A percentile compares a stretch with the other conserved stretches of the same genome.
These are phyloP conservation scores for Acronicta alni DNA, from an alignment of 2,888 invertebrate genomes.

Conservation along the genomic window DNA sequence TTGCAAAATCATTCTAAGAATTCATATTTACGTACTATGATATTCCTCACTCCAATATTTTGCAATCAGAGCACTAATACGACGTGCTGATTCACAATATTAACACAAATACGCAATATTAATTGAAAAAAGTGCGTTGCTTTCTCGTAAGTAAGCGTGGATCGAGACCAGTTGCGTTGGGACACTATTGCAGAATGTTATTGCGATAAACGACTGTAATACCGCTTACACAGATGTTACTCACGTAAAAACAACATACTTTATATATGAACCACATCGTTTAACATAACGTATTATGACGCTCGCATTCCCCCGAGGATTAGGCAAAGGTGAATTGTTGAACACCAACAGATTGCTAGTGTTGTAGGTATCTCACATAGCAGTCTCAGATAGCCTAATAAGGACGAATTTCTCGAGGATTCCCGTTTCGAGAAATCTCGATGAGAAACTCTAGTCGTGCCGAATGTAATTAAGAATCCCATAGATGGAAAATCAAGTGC, in stretches of 20 bases:
- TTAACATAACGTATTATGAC: neutral
- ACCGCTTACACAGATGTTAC: conserved; percentile 53
- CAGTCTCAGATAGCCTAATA: too few relatives aligned
- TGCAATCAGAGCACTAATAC: conserved; percentile 11
- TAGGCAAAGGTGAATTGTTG: too few relatives aligned
- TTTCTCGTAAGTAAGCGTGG: conserved; percentile 55
- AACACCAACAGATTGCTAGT: too few relatives aligned
- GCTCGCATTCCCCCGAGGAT: too few relatives aligned
- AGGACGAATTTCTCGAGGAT: too few relatives aligned
- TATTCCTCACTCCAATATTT: neutral
- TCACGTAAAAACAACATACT: conserved; percentile 40
- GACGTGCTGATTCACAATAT: conserved; percentile 17
- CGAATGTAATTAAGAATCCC: too few relatives aligned
- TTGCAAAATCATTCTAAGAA: too few relatives aligned
- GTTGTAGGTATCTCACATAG: too few relatives aligned
- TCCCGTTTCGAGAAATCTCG: too few relatives aligned
- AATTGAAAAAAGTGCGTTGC: conserved; percentile 37
- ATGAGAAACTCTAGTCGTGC: too few relatives aligned
- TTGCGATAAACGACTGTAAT: conserved; percentile 65
- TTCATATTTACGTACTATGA: too few relatives aligned
- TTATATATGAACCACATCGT: neutral
- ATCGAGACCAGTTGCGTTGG: conserved; percentile 61
- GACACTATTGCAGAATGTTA: conserved; percentile 63
- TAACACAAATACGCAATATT: conserved; percentile 30
- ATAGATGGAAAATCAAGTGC: too few relatives aligned